These are phyloP conservation scores for Patella caerulea DNA, from an alignment of 2,888 invertebrate genomes.

Conservation along the genomic window DNA sequence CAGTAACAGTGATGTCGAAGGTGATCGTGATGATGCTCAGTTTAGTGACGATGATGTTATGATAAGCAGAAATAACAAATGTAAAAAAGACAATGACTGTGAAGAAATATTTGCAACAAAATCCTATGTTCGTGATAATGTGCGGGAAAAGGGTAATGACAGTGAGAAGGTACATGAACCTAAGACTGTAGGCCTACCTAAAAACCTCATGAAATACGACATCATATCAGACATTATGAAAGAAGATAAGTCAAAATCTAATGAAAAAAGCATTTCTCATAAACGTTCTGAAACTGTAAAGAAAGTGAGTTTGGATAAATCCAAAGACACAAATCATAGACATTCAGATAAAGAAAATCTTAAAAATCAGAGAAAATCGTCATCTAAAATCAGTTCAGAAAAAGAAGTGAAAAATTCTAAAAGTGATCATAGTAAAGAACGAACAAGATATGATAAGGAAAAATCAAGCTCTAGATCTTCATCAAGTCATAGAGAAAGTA, in stretches of 20 bases:
- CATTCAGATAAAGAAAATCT: slow-evolving; percentile 10
- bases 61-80: background rate
- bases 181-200: too few species aligned
- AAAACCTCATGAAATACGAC: too few species aligned
- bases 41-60: slow-evolving; percentile 23
- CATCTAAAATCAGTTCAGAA: slow-evolving; percentile 15
- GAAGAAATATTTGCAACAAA: background rate
- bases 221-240: background rate
- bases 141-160: background rate
- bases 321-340: slow-evolving; percentile 74
- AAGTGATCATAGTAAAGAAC: slow-evolving; percentile 3
- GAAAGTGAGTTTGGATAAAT: slow-evolving; percentile 12
- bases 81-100: background rate
- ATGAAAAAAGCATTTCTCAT: slow-evolving; percentile 17
- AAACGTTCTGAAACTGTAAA: slow-evolving; percentile 12
- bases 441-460: slow-evolving; percentile 6
- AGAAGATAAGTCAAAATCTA: slow-evolving; percentile 24
- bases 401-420: background rate
- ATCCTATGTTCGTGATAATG: background rate
- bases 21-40: slow-evolving; percentile 28
- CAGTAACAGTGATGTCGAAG: slow-evolving; percentile 16
- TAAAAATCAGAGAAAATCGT: slow-evolving; percentile 5
- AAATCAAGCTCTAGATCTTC: slow-evolving; percentile 34
- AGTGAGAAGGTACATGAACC: too few species aligned
- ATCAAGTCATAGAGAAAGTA: background rate